Conservation (phyloP, 2,113 vertebrate species). For the Zootoca vivipara region DNA sequence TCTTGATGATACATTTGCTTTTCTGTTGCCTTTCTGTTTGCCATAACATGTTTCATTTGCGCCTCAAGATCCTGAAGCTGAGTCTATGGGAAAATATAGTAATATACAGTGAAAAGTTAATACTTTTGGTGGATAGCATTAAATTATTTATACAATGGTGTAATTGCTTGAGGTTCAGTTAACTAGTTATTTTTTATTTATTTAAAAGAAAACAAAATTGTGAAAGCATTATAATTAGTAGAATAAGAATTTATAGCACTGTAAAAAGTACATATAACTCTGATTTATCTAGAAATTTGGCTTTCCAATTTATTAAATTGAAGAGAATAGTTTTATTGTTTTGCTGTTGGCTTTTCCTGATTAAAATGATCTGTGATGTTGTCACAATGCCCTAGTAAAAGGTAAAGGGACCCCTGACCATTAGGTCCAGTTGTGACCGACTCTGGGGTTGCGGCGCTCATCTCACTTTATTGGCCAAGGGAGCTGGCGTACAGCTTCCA, state of each 20-base stretch:
- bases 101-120: constrained; percentile 34
- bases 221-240: neutral
- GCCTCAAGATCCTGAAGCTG: constrained; percentile 72
- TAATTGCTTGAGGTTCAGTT: constrained; percentile 3
- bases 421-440: too few species aligned
- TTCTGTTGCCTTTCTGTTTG: constrained; percentile 72
- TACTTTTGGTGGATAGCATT: neutral
- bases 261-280: neutral
- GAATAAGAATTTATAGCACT: too few species aligned
- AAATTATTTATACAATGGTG: neutral
- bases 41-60: constrained; percentile 64
- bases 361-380: neutral
- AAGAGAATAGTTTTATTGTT: neutral
- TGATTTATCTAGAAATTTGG: neutral
- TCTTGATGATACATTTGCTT: constrained; percentile 72
- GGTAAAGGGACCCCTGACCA: too few species aligned
- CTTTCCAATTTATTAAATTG: neutral
- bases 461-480: too few species aligned
- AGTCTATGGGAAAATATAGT: constrained; percentile 66
- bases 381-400: too few species aligned
- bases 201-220: neutral
- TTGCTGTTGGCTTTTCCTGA: neutral
- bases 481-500: too few species aligned
- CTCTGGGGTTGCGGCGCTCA: too few species aligned
- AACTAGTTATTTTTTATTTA: neutral